These are phyloP conservation scores for Trochalopteron elliotii DNA, from an alignment of 2,113 vertebrate species.

Conservation along the genomic window DNA sequence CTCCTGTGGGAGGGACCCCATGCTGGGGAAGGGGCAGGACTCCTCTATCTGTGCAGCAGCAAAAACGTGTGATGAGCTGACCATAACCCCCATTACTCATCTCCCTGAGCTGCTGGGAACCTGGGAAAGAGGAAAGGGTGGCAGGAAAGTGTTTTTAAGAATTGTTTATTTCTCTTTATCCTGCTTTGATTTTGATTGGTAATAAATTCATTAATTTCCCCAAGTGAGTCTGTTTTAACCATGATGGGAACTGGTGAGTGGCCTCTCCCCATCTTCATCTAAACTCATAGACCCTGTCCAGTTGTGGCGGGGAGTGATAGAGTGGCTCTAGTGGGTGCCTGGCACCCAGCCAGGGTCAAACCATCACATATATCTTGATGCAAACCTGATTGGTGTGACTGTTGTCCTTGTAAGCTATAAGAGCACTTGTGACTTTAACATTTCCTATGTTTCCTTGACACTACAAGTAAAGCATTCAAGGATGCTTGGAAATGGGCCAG, in stretches of 20 bases:
- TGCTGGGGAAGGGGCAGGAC: background rate
- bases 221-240: background rate
- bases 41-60: background rate
- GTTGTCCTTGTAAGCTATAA: background rate
- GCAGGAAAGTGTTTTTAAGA: background rate
- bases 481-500: background rate
- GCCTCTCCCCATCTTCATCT: background rate
- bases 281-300: background rate
- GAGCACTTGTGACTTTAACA: background rate
- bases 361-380: background rate
- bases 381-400: background rate
- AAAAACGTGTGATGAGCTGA: background rate
- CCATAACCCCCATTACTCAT: rapidly evolving
- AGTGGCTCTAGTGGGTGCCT: background rate
- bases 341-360: background rate
- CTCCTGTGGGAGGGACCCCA: background rate
- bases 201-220: background rate
- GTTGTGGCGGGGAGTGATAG: no score
- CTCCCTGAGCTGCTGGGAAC: background rate
- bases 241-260: background rate
- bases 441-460: background rate
- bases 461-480: background rate
- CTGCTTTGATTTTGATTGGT: background rate
- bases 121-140: background rate
- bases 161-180: background rate